A percentile compares a stretch with the other conserved stretches of the same genome.
These are phyloP conservation scores for Brachionus rotundiformis DNA, from an alignment of 1,140 invertebrate genomes.

Conservation along the genomic window DNA sequence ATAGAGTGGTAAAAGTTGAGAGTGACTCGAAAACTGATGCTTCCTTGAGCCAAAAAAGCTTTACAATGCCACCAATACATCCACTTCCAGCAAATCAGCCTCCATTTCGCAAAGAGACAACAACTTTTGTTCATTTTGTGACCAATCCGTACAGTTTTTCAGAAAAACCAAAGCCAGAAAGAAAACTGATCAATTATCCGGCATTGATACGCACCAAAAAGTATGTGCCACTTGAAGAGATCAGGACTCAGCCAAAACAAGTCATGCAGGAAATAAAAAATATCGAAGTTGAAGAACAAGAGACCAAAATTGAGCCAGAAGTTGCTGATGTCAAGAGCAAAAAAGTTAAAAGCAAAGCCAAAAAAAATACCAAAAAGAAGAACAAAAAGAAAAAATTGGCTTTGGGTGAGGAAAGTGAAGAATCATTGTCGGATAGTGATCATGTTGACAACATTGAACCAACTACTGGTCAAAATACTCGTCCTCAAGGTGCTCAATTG, in stretches of 20 bases:
- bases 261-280: not conserved
- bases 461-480: not conserved
- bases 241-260: not conserved
- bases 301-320: not conserved
- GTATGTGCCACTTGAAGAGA: not conserved
- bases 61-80: not conserved
- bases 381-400: not conserved
- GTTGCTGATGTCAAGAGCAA: not conserved
- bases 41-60: not conserved
- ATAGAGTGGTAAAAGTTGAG: not conserved
- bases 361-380: conserved; percentile 11
- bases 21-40: not conserved
- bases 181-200: conserved; percentile 10
- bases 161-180: not conserved
- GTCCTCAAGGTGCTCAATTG: not conserved
- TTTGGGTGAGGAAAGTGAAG: not conserved
- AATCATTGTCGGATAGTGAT: not conserved
- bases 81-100: not conserved
- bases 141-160: not conserved
- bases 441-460: not conserved
- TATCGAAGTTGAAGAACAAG: not conserved
- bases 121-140: not conserved
- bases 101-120: not conserved
- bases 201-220: conserved; percentile 1
- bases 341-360: not conserved